These are phyloP conservation scores for Zaprionus lineosus DNA, from an alignment of 2,888 invertebrate genomes.

Conservation along the genomic window DNA sequence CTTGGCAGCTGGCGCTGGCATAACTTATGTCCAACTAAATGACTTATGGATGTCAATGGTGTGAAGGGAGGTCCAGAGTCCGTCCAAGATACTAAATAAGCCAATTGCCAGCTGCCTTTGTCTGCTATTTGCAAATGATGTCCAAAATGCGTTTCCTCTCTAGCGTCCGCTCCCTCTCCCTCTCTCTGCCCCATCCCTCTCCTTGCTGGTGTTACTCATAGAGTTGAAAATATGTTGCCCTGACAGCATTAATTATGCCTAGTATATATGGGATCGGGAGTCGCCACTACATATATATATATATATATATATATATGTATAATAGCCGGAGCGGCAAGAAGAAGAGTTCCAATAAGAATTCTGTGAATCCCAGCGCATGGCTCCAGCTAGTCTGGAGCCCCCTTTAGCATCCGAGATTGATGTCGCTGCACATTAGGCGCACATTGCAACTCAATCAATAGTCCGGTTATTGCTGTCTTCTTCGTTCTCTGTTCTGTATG, in stretches of 20 bases:
- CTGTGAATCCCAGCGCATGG: constrained; percentile 58
- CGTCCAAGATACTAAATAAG: constrained; percentile 21
- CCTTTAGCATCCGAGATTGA: constrained; percentile 64
- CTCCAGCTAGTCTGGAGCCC: constrained; percentile 5
- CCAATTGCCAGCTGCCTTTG: constrained; percentile 32
- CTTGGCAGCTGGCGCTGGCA: constrained; percentile 76
- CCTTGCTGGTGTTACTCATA: constrained; percentile 15
- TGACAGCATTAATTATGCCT: constrained; percentile 60
- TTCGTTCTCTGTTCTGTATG: no score
- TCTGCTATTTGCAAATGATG: constrained; percentile 32
- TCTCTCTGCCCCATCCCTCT: neutral
- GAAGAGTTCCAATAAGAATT: constrained; percentile 39
- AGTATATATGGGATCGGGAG: neutral
- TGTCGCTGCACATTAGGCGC: constrained; percentile 80
- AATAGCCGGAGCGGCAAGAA: constrained; percentile 2
- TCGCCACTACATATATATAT: constrained; percentile 28
- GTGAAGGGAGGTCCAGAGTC: neutral
- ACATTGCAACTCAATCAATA: constrained; percentile 80
- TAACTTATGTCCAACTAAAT: constrained; percentile 67
- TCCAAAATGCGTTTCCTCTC: constrained; percentile 45
- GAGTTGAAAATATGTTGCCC: constrained; percentile 11
- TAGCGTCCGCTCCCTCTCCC: no score
- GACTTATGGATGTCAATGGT: constrained; percentile 46
- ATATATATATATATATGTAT: constrained; percentile 6
- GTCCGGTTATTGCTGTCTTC: constrained; percentile 35